These are phyloP conservation scores for Palythoa grandis DNA, from an alignment of 92 coral and sea anemone genomes.

Conservation along the genomic window DNA sequence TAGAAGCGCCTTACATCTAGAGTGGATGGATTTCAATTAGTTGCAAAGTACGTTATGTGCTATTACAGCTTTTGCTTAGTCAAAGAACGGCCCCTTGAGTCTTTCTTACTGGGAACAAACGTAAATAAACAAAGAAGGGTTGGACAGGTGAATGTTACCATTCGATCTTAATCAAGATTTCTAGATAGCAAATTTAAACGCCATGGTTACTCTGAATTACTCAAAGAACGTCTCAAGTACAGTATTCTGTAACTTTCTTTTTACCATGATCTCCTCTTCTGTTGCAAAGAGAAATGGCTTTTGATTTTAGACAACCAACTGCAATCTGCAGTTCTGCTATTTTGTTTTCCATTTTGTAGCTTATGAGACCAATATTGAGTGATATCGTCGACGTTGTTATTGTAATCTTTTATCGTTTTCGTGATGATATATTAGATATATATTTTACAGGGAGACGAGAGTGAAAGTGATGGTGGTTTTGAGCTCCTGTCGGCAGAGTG, in stretches of 20 bases:
- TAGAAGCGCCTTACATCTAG: not conserved
- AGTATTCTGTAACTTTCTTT: not conserved
- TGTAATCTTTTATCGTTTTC: not conserved
- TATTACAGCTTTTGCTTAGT: too few relatives aligned
- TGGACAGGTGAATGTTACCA: too few relatives aligned
- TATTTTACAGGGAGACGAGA: conserved; percentile 40
- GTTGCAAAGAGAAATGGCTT: not conserved
- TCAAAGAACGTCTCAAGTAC: not conserved
- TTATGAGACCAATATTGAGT: not conserved
- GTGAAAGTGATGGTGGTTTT: conserved; percentile 41
- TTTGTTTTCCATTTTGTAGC: not conserved
- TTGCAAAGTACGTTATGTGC: not conserved
- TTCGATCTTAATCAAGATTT: too few relatives aligned
- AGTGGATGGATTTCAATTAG: not conserved
- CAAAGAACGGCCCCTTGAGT: too few relatives aligned
- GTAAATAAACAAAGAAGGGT: too few relatives aligned
- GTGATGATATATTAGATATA: not conserved
- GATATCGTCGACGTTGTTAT: not conserved
- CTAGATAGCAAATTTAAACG: too few relatives aligned
- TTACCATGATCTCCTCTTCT: not conserved
- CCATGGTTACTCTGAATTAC: not conserved
- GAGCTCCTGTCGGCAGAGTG: conserved; percentile 48
- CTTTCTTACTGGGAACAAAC: too few relatives aligned
- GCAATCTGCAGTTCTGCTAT: not conserved
- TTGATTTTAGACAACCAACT: not conserved